A percentile compares a stretch with the other conserved stretches of the same genome.
Conservation (phyloP, 2,113 vertebrate species). For the Gorsachius goisagi region DNA sequence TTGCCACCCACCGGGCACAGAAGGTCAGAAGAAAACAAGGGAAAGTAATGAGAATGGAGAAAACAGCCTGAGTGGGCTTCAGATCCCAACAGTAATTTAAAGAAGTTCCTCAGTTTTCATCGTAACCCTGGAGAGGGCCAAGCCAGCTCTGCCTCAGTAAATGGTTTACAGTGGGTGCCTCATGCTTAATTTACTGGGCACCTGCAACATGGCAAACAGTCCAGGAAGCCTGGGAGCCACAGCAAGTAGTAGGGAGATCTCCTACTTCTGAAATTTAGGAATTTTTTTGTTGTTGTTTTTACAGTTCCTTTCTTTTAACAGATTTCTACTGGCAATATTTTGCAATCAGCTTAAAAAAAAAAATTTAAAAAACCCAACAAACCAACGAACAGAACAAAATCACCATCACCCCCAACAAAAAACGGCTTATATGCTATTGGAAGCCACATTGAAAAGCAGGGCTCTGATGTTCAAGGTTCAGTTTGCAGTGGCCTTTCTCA, state of each 20-base stretch:
- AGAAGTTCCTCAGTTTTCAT: neutral
- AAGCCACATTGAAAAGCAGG: neutral
- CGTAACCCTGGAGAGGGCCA: neutral
- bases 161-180: neutral
- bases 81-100: neutral
- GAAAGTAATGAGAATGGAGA: neutral
- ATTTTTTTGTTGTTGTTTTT: neutral
- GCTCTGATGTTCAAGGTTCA: neutral
- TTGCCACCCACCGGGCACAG: neutral
- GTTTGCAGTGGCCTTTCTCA: neutral
- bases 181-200: neutral
- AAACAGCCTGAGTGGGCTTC: neutral
- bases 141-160: neutral
- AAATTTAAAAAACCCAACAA: neutral
- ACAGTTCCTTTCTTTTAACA: neutral
- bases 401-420: neutral
- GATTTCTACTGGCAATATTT: neutral
- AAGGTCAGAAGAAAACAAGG: neutral
- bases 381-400: neutral
- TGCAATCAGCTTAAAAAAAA: neutral
- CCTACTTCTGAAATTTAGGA: neutral
- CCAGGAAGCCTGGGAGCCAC: neutral
- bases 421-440: neutral
- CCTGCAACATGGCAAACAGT: neutral
- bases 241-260: neutral